These are phyloP conservation scores for Hydropsyche betteni DNA, from an alignment of 2,888 invertebrate genomes.

Conservation along the genomic window DNA sequence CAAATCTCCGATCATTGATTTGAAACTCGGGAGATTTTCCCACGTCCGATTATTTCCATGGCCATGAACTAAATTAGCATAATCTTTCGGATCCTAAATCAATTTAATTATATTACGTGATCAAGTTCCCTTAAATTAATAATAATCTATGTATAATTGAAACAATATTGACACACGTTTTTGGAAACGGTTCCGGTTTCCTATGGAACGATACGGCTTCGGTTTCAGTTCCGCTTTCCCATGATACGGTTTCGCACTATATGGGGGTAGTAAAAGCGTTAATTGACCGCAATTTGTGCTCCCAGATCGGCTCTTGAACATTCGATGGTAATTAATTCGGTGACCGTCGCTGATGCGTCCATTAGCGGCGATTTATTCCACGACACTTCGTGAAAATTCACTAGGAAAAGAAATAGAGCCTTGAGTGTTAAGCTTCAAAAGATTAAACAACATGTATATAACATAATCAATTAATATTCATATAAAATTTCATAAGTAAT, in stretches of 20 bases:
- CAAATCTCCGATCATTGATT: conserved; percentile 40
- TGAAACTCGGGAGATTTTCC: conserved; percentile 15
- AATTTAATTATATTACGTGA: not conserved
- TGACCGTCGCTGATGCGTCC: conserved; percentile 18
- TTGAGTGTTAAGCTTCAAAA: too few species aligned
- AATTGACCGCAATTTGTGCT: conserved; percentile 48
- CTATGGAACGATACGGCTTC: too few species aligned
- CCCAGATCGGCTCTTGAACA: conserved; percentile 9
- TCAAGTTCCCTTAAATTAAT: too few species aligned
- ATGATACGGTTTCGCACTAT: not conserved
- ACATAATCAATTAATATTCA: too few species aligned
- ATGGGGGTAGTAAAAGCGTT: conserved; percentile 32
- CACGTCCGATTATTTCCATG: not conserved
- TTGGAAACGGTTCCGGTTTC: too few species aligned
- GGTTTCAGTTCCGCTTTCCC: too few species aligned
- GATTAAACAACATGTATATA: too few species aligned
- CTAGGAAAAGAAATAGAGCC: too few species aligned
- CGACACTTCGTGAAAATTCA: not conserved
- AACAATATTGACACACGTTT: too few species aligned
- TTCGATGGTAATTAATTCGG: conserved; percentile 31
- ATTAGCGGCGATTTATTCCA: conserved; percentile 11
- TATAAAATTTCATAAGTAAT: too few species aligned
- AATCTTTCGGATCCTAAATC: conserved; percentile 7
- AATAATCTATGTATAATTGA: too few species aligned
- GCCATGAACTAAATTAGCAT: conserved; percentile 14